Base-by-base conservation (phyloP, 2,888 invertebrate species). In the Marronus borbonicus region DNA sequence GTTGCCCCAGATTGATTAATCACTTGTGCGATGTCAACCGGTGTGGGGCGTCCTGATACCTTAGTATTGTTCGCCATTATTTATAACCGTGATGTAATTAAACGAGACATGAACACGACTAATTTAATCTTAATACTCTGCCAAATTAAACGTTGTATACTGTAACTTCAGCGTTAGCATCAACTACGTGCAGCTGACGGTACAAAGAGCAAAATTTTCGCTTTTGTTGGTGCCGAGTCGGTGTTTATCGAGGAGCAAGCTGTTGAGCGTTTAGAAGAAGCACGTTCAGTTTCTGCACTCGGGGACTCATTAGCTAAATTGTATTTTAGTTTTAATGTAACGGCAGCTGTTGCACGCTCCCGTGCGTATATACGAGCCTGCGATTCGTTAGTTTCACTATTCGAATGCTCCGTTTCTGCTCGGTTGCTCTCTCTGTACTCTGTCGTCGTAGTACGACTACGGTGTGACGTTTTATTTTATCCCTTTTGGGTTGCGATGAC, bases 291-390 rank as follows among this genome's bases (percentile, higher is more conserved):
- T 62, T 62, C 62, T 62, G 62, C 62, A 62, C 62, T 62, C 28
- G 12, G 65, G 36, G 72, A 49, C 79, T 80, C 80, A 80, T 80
- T 80, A 80, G 78, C 69, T 68, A 79, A 80, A 80, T 80, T 79
- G 79, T 80, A 80, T 80, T 80, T 80, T 80, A 80, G 80, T 80
- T 79, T 79, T 79, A 80, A 80, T 80, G 80, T 72, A 76, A 78
- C 76, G 69, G 70, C 80, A 80, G 79, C 76, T 80, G 80, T 79
- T 78, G 79, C 79, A 68, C 24, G 50, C 50, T 50, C 28, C 50
- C 20, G 49, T 31, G 62, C 62, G 62, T 14, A 31, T 28, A 31
- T 14, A 24, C 28, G 28, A 76, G 72, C 55, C 52, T 65, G 44
- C 78, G 75, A 79, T 75, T 80, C 78, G 77, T 80, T 80, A 80